Evolutionary conservation across 2,113 vertebrate species (phyloP), one percentile per base, ranked within the genome.

Genomic region (Tragelaphus buxtoni): DNA sequence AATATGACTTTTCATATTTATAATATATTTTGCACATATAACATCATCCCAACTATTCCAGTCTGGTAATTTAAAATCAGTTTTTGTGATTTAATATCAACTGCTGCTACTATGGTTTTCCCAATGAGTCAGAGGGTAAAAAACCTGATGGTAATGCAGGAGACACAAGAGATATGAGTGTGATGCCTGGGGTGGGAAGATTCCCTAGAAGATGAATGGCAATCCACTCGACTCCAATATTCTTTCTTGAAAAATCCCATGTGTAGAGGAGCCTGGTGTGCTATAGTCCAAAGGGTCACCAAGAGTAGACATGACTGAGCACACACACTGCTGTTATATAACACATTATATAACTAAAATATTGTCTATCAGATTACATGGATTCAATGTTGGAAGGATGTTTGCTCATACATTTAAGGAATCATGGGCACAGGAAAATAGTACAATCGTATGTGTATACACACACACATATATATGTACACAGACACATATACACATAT

Each of bases 231-330:
- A 72, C 20, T 72, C n/a, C 10, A 39, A 10, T 24, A 42, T 72
- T 39, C 65, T 72, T 42, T 69, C 65, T 18, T 69, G 65, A 69
- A 69, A 39, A 72, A 72, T 42, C 10, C 10, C 35, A 39, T 72
- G 20, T 2, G 7, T 39, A 72, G 5, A 72, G 35, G 20, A 72
- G 35, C 2, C 65, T 6, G 10, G 10, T 0, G 0, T 39, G 10
- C 20, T 72, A 39, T 72, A 72, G n/a, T 42, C 65, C 10, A 7
- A 39, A 24, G 65, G 10, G 20, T 72, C 65, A 72, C 20, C 9
- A 72, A 39, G 35, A 72, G 35, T 24, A 12, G 18, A 12, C 10
- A 42, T 11, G 65, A 72, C 65, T 39, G 39, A 72, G 20, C 65
- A 39, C 35, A 39, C 65, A 72, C 35, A 39, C 10, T 84, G 12